These are phyloP conservation scores for Aphidoletes aphidimyza DNA, from an alignment of 2,888 invertebrate species.

Conservation along the genomic window DNA sequence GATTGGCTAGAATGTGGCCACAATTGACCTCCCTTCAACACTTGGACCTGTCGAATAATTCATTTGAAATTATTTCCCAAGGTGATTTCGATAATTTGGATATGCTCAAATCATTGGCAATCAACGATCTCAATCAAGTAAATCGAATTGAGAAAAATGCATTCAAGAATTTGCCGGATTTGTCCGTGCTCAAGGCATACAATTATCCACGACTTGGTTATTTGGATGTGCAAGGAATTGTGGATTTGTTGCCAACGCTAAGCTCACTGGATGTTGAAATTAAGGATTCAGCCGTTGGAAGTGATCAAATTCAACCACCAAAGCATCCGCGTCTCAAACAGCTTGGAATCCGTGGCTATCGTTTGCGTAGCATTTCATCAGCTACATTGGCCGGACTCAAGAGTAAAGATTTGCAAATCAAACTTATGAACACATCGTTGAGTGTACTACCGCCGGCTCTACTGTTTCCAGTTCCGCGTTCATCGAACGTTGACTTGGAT, in stretches of 20 bases:
- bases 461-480: conserved; percentile 87
- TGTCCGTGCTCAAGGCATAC: conserved; percentile 77
- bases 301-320: conserved; percentile 82
- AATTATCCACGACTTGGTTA: conserved; percentile 84
- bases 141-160: conserved; percentile 84
- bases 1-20: conserved; percentile 75
- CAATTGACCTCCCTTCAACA: conserved; percentile 76
- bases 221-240: conserved; percentile 84
- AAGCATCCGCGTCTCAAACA: conserved; percentile 81
- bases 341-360: conserved; percentile 78
- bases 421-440: conserved; percentile 83
- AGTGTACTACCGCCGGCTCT: conserved; percentile 81
- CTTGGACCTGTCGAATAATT: conserved; percentile 85
- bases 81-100: conserved; percentile 80
- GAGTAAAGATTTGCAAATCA: conserved; percentile 76
- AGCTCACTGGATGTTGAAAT: conserved; percentile 85
- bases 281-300: conserved; percentile 83
- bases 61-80: conserved; percentile 80
- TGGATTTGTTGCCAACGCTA: conserved; percentile 79
- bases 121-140: conserved; percentile 76
- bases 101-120: conserved; percentile 73
- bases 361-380: conserved; percentile 81
- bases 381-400: conserved; percentile 86
- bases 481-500: conserved; percentile 82
- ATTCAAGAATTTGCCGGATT: conserved; percentile 77